phyloP scores from a whole-genome alignment of 1,140 invertebrate genomes.

The Drosophila leontia region DNA sequence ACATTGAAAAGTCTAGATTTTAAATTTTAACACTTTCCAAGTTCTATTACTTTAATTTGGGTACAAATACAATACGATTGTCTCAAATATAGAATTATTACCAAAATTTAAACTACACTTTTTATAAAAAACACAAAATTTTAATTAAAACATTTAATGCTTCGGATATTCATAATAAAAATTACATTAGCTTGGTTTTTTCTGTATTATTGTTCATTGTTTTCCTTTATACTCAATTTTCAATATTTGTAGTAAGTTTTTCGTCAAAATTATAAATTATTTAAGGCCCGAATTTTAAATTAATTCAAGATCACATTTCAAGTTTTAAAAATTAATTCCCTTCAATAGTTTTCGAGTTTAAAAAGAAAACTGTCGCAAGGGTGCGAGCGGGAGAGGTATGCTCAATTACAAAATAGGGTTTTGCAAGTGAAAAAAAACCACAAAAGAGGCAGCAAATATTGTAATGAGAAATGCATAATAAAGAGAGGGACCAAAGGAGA shows the following conservation, averaged over 20 bases:
- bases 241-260: background rate
- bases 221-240: background rate
- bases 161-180: background rate
- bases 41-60: background rate
- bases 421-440: conserved; percentile 24
- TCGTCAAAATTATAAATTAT: too few species aligned
- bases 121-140: background rate
- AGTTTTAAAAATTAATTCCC: background rate
- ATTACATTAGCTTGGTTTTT: background rate
- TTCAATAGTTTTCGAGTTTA: background rate
- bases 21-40: background rate
- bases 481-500: conserved; percentile 12
- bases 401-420: conserved; percentile 20
- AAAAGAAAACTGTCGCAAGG: background rate
- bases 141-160: background rate
- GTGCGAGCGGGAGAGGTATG: background rate
- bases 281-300: too few species aligned
- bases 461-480: conserved; percentile 27
- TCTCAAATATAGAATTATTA: too few species aligned
- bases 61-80: background rate
- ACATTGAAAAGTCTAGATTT: background rate
- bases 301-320: too few species aligned
- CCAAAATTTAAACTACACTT: background rate
- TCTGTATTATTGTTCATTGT: background rate
- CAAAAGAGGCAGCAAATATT: conserved; percentile 26